Evolutionary conservation across 2,888 invertebrate genomes (phyloP).

Genomic region (Conistra vaccinii): DNA sequence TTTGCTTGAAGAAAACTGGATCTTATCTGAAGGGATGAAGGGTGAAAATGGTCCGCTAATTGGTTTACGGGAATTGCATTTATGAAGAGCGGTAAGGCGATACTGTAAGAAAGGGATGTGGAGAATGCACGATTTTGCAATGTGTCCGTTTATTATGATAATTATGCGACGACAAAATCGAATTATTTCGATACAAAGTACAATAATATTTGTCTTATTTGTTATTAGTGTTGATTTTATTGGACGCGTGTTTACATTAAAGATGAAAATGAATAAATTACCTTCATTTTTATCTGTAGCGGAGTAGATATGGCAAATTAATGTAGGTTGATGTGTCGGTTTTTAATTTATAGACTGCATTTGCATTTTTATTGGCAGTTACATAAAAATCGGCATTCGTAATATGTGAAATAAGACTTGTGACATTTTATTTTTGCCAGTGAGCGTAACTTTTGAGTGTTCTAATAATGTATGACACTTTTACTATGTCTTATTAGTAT

Average conservation of each 20-base stretch:
- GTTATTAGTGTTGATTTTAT: conserved; percentile 50
- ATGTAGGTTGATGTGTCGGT: conserved; percentile 59
- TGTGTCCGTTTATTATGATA: conserved; percentile 85
- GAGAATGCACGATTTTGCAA: conserved; percentile 82
- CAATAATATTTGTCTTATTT: conserved; percentile 49
- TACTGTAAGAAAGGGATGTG: conserved; percentile 76
- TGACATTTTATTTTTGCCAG: conserved; percentile 30
- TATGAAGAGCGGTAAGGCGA: conserved; percentile 77
- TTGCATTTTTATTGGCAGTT: conserved; percentile 65
- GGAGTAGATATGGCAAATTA: conserved; percentile 40
- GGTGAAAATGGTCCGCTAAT: conserved; percentile 82
- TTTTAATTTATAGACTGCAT: conserved; percentile 54
- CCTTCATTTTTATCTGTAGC: conserved; percentile 42
- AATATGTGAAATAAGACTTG: conserved; percentile 13
- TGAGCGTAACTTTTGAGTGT: conserved; percentile 7
- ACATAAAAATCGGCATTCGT: conserved; percentile 47
- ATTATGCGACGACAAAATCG: conserved; percentile 84
- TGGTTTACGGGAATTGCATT: conserved; percentile 83
- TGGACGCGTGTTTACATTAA: conserved; percentile 35
- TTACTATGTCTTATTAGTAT: neutral
- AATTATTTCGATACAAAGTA: conserved; percentile 75
- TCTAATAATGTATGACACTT: neutral
- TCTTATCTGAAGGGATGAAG: conserved; percentile 79
- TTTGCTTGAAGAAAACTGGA: conserved; percentile 78
- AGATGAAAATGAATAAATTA: conserved; percentile 42